Conservation (phyloP, 2,113 vertebrate genomes). For the Pipra filicauda region DNA sequence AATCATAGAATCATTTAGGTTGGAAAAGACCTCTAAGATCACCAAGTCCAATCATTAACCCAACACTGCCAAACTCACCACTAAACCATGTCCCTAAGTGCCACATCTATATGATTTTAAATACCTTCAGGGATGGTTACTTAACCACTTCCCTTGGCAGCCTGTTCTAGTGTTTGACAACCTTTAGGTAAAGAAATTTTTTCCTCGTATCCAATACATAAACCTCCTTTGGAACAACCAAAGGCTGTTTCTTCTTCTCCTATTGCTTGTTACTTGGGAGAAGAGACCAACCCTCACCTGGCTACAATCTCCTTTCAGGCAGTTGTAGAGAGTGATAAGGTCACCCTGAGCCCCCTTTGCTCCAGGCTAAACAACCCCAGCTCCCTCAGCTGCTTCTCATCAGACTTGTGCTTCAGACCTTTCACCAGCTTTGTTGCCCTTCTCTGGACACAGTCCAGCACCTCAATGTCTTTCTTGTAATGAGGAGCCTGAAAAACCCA, state of each 20-base stretch:
- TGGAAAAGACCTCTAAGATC: not conserved
- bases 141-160: not conserved
- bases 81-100: not conserved
- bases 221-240: not conserved
- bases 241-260: not conserved
- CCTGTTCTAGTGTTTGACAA: not conserved
- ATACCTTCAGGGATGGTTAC: not conserved
- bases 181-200: not conserved
- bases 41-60: not conserved
- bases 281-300: not conserved
- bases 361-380: not conserved
- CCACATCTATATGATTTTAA: not conserved
- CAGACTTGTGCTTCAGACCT: not conserved
- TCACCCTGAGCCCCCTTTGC: not conserved
- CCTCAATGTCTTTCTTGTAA: not conserved
- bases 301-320: not conserved
- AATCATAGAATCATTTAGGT: not conserved
- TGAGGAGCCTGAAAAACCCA: not conserved
- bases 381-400: not conserved
- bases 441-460: accelerated
- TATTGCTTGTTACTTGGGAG: not conserved
- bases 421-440: not conserved
- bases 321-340: not conserved
- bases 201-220: not conserved
- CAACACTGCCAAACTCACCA: too few species aligned